Evolutionary conservation across 2,888 invertebrate genomes (phyloP).

Genomic region (Trachelus troglodyta): DNA sequence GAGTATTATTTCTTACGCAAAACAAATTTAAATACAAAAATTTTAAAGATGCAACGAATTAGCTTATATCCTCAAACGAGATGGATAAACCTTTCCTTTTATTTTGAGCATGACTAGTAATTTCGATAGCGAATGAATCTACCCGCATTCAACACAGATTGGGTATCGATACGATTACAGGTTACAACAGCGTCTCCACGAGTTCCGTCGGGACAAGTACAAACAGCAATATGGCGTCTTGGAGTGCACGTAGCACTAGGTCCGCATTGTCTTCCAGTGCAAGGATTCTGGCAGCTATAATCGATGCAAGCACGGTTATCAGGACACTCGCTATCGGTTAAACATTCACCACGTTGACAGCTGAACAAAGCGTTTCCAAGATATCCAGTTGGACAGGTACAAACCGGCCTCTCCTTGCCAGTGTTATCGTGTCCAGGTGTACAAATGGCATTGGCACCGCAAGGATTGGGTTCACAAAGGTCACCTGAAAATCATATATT

Average conservation of each 20-base stretch:
- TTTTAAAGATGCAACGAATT: too few species aligned
- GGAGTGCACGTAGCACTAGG: conserved; percentile 81
- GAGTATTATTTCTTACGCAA: too few species aligned
- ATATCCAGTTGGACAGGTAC: conserved; percentile 83
- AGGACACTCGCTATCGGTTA: conserved; percentile 80
- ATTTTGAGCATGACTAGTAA: background rate
- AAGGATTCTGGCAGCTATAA: conserved; percentile 77
- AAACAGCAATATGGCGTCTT: conserved; percentile 83
- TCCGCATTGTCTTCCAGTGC: conserved; percentile 80
- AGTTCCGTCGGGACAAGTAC: conserved; percentile 80
- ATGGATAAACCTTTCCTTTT: too few species aligned
- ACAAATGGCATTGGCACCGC: conserved; percentile 82
- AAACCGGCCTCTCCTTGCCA: conserved; percentile 86
- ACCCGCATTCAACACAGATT: conserved; percentile 27
- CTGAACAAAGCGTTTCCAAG: conserved; percentile 80
- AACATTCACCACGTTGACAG: conserved; percentile 84
- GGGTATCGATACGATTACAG: conserved; percentile 63
- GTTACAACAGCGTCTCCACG: conserved; percentile 71
- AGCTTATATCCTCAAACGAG: too few species aligned
- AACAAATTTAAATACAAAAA: too few species aligned
- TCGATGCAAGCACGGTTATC: conserved; percentile 82
- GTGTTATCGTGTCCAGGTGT: conserved; percentile 86
- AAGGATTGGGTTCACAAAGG: conserved; percentile 88
- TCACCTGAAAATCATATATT: conserved; percentile 71
- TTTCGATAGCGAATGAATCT: conserved; percentile 28